Evolutionary conservation across 1,140 invertebrate species (phyloP).

Genomic region (Drosophila tristis): DNA sequence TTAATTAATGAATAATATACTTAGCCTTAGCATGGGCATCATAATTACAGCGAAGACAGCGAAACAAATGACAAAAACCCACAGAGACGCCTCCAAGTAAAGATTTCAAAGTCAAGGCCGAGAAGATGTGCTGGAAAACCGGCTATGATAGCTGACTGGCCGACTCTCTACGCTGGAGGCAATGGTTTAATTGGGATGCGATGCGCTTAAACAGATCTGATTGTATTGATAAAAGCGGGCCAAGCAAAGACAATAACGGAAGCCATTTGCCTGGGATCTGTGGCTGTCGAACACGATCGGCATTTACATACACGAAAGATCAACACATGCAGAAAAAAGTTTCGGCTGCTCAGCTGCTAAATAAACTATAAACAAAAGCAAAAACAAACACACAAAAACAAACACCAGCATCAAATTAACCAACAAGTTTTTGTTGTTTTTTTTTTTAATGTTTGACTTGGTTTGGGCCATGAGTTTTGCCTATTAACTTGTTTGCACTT

Average conservation of each 20-base stretch:
- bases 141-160: slow-evolving; percentile 2
- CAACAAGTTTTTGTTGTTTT: slow-evolving; percentile 35
- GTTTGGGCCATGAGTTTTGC: slow-evolving; percentile 33
- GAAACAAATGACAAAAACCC: slow-evolving; percentile 16
- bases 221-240: slow-evolving; percentile 38
- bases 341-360: neutral
- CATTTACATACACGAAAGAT: slow-evolving; percentile 63
- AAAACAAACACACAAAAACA: slow-evolving; percentile 18
- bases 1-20: slow-evolving; percentile 39
- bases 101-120: slow-evolving; percentile 59
- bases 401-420: slow-evolving; percentile 22
- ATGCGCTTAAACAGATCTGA: slow-evolving; percentile 9
- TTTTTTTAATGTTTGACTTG: slow-evolving; percentile 33
- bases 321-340: slow-evolving; percentile 41
- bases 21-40: slow-evolving; percentile 46
- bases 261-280: slow-evolving; percentile 33
- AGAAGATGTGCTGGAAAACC: slow-evolving; percentile 34
- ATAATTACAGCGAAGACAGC: slow-evolving; percentile 42
- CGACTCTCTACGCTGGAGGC: slow-evolving; percentile 4
- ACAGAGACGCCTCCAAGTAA: slow-evolving; percentile 15
- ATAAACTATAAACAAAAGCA: neutral
- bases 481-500: slow-evolving; percentile 37
- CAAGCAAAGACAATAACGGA: slow-evolving; percentile 55
- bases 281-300: slow-evolving; percentile 25
- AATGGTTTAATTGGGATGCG: slow-evolving; percentile 39